Percentiles rank a stretch among this genome's conserved stretches.
Conservation (phyloP, 2,888 invertebrate species). For the Choristoneura rosaceana region DNA sequence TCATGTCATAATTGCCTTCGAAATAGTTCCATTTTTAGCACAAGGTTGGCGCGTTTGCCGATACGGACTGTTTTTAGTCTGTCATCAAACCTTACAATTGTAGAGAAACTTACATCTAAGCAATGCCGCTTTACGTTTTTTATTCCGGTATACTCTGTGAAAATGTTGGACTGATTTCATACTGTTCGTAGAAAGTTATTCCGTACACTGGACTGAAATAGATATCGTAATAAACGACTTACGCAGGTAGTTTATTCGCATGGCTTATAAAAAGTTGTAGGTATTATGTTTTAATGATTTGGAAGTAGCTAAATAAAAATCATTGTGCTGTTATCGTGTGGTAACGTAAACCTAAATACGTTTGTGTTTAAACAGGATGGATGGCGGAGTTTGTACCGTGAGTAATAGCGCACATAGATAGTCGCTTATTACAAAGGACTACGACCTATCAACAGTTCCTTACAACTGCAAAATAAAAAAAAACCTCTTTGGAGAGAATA, state of each 20-base stretch:
- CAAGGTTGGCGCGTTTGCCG: slow-evolving; percentile 34
- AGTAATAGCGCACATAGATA: slow-evolving; percentile 23
- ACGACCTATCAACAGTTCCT: slow-evolving; percentile 2
- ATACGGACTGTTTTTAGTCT: slow-evolving; percentile 11
- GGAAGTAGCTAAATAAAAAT: neutral
- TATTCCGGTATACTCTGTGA: slow-evolving; percentile 4
- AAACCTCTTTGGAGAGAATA: neutral
- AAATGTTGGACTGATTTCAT: slow-evolving; percentile 22
- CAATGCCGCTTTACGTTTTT: neutral
- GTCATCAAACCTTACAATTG: slow-evolving; percentile 1
- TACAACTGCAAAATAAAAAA: slow-evolving; percentile 12
- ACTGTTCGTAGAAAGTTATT: slow-evolving; percentile 25
- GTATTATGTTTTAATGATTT: neutral
- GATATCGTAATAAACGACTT: neutral
- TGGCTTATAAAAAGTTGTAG: neutral
- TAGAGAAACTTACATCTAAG: slow-evolving; percentile 10
- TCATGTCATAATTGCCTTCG: slow-evolving; percentile 38
- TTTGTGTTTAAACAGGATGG: slow-evolving; percentile 18
- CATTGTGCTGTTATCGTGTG: slow-evolving; percentile 9
- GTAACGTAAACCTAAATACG: slow-evolving; percentile 1
- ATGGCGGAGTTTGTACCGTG: slow-evolving; percentile 35
- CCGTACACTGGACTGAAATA: neutral
- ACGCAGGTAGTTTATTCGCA: neutral
- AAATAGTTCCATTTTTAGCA: slow-evolving; percentile 37
- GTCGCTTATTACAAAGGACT: slow-evolving; percentile 21